Evolutionary conservation across 2,113 vertebrate species (phyloP).

Genomic region (Symphodus melops): DNA sequence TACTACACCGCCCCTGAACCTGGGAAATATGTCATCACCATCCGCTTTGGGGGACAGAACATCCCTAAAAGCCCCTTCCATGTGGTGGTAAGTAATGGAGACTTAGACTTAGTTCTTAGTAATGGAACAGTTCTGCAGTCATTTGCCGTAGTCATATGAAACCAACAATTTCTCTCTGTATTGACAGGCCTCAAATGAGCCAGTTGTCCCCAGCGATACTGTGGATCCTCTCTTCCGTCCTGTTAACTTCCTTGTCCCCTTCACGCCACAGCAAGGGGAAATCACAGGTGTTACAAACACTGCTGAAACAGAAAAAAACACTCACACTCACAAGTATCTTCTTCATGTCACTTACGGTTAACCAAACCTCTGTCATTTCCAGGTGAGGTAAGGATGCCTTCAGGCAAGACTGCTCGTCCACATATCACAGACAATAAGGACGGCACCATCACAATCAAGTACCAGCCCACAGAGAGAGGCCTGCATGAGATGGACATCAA

Average conservation of each 20-base stretch:
- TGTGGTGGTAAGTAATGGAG: constrained; percentile 85
- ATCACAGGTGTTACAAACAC: constrained; percentile 88
- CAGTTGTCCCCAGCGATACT: constrained; percentile 85
- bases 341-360: constrained; percentile 42
- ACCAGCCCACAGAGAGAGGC: constrained; percentile 91
- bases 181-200: constrained; percentile 92
- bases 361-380: constrained; percentile 25
- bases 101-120: not conserved
- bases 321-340: constrained; percentile 6
- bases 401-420: constrained; percentile 91
- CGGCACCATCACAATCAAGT: constrained; percentile 94
- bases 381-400: constrained; percentile 98
- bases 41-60: constrained; percentile 92
- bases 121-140: too few relatives aligned
- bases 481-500: constrained; percentile 99
- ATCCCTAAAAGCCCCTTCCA: constrained; percentile 95
- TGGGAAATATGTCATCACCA: constrained; percentile 93
- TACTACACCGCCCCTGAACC: constrained; percentile 94
- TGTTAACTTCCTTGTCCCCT: constrained; percentile 95
- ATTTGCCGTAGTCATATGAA: too few relatives aligned
- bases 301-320: constrained; percentile 5
- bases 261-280: constrained; percentile 93
- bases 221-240: constrained; percentile 91
- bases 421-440: constrained; percentile 96
- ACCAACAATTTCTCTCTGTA: constrained; percentile 21